Evolutionary conservation across 2,888 invertebrate genomes (phyloP), one percentile per base, ranked within the genome.

Genomic region (Habrosyne pyritoides): DNA sequence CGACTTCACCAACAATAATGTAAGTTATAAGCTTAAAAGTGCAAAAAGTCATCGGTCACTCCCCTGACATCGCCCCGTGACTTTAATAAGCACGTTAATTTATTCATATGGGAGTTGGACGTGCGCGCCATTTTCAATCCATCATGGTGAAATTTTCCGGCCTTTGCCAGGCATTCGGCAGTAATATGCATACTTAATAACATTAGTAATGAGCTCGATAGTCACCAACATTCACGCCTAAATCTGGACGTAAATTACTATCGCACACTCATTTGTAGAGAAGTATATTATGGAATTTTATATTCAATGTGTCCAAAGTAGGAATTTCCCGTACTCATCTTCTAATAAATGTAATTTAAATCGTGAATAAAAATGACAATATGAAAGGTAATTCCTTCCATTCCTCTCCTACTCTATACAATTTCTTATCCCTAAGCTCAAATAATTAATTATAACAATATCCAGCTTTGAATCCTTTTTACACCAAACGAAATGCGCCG

Each of bases 61-160:
- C 42, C 24, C 60, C 59, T 47, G 53, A 55, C 61, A 33, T 56
- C 47, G 21, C 10, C 26, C 46, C 49, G 46, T 55, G 63, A 64
- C 65, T 71, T 75, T 73, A 77, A 77, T 74, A 70, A 63, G 69
- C 60, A 56, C 63, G 64, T 67, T 78, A 77, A 78, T 75, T 72
- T 78, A 77, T 77, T 73, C 72, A 72, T 69, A 53, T 66, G 67
- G 67, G 65, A 61, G 60, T 59, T 52, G 54, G 69, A 68, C 55
- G 64, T 64, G 64, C 67, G 66, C 61, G 67, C 59, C 64, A 62
- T 62, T 64, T 70, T 72, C 69, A 63, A 77, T 77, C 73, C 71
- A 75, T 76, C 76, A 77, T 72, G 59, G 59, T 70, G 62, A 67
- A 70, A 64, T 69, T 65, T 60, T 61, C 69, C 60, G 50, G 64